Base-by-base conservation (phyloP, 2,888 invertebrate species). In the Apotomis turbidana region DNA sequence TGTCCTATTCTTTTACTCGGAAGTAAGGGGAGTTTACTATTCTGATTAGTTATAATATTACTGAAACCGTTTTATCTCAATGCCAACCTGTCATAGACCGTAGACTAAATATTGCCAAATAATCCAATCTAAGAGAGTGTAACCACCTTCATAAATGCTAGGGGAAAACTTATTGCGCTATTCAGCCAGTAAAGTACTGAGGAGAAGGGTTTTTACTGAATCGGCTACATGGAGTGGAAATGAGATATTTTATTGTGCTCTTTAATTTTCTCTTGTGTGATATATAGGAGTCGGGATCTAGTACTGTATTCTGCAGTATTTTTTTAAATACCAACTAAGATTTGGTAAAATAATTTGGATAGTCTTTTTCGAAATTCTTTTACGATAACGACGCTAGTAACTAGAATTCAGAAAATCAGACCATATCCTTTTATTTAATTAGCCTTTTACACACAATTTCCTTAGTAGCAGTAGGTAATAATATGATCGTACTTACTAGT, bases 201-300 rank as follows among this genome's bases (percentile, higher is more conserved):
- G 9, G 72, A 63, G 63, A 36, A 63, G 52, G 68, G 72, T 68
- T 67, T 71, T 63, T 59, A 66, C 68, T 54, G 62, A 57, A 72
- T 51, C 67, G 52, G 58, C 46, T 44, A 36, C 58, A 68, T 72
- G 62, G 54, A 44, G 72, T 72, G 72, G 72, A 72, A 72, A 57
- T 52, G 62, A 62, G 68, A 71, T 71, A 72, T 72, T 72, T 72
- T 72, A 59, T 57, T 58, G 36, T 27, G 68, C 63, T 72, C 68
- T 72, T 72, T 68, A 72, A 58, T 72, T 72, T 62, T 58, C 58
- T 68, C 58, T 64, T 12, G 49, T 38, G 49, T 15, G 59, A 61
- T 44, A 52, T 44, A 51, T 59, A 54, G 5, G 36, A 13, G 12
- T 70, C 54, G 27, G 36, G 61, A 67, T 54, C 49, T 57, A 27